Base-by-base conservation (phyloP, 1,140 invertebrate species). In the Hirudo medicinalis region DNA sequence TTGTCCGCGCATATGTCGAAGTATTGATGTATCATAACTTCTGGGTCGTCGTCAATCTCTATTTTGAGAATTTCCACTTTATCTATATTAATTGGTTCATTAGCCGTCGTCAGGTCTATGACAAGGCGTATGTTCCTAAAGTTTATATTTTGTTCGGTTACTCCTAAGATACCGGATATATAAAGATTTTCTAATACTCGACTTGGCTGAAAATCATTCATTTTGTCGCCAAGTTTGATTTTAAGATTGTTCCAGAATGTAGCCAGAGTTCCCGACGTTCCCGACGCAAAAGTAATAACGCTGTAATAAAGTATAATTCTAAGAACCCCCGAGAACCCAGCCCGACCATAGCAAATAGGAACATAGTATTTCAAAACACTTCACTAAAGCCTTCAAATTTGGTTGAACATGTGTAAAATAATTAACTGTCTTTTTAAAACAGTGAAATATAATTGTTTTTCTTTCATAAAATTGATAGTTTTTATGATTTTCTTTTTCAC, bases 51-150 rank as follows among this genome's bases (percentile, higher is more conserved):
- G 67, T 88, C 84, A 20, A 86, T 78, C 49, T 86, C 29, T 22
- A 72, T 55, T 25, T 68, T 69, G 13, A 63, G 67, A 25, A 36
- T 49, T 57, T 82, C 77, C 27, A 82, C 70, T 74, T 78, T 80
- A 19, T 80, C 77, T 20, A 82, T 40, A 72, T 82, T 77, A 8
- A 83, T 74, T 69, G 87, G 86, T 0, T 90, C 90, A n/a, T 92
- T 83, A 77, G 92, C 90, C 0, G 88, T 86, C 0, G 91, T 91
- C 19, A 87, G 88, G 78, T 91, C 92, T 29, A 94, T 86, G 3
- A 94, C 86, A 75, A 86, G 86, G 0, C 85, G 87, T 54, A 89
- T 85, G 53, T 86, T 85, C 25, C 84, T 76, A 13, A 79, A 76
- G 25, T 78, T 75, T 4, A 88, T 75, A 22, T 81, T 80, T 29